These are phyloP conservation scores for Toxotes chatareus DNA, from an alignment of 2,113 vertebrate genomes.

Conservation along the genomic window DNA sequence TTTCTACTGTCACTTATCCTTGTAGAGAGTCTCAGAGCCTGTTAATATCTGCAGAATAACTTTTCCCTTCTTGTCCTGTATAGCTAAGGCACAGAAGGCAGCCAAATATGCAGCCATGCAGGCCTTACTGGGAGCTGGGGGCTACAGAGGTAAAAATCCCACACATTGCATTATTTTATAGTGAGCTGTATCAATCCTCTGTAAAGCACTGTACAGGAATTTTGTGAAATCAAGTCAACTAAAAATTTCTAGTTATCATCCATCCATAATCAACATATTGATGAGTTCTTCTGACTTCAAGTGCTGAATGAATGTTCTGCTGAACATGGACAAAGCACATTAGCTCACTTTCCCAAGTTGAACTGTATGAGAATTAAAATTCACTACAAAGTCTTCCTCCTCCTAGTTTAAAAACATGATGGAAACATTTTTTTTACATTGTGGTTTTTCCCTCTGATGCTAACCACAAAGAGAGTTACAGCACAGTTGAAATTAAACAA, in stretches of 20 bases:
- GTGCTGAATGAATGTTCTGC: not conserved
- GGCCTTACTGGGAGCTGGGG: slow-evolving; percentile 76
- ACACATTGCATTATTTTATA: not conserved
- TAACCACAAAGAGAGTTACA: too few species aligned
- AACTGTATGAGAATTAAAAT: not conserved
- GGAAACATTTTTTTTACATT: not conserved
- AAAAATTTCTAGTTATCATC: not conserved
- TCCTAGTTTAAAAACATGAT: not conserved
- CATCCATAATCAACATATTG: too few species aligned
- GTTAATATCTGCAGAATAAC: not conserved
- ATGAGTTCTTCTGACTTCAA: not conserved
- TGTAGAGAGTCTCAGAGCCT: not conserved
- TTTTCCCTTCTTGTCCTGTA: slow-evolving; percentile 22
- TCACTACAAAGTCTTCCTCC: not conserved
- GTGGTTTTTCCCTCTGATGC: not conserved
- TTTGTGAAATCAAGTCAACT: not conserved
- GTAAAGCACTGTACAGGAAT: not conserved
- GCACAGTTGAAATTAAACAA: not conserved
- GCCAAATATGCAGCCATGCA: slow-evolving; percentile 83
- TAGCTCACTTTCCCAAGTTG: not conserved
- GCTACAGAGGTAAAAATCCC: slow-evolving; percentile 80
- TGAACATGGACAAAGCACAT: too few species aligned
- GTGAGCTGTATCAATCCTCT: not conserved
- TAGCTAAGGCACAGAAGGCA: slow-evolving; percentile 82
- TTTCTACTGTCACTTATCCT: not conserved